Conservation (phyloP, 2,888 invertebrate species). For the Ichneumon xanthorius region DNA sequence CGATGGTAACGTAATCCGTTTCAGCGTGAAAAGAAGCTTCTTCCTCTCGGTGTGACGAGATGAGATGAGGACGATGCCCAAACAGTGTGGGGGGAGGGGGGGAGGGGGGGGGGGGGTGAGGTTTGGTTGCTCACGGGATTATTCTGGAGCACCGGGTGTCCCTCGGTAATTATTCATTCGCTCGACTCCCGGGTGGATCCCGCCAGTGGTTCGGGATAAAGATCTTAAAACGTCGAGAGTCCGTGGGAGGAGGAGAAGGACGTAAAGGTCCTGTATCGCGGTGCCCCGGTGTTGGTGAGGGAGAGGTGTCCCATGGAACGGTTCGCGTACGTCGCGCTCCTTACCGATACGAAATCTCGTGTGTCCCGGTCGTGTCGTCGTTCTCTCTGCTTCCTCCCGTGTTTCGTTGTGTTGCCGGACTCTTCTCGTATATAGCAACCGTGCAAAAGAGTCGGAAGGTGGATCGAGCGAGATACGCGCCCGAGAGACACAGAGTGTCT, state of each 20-base stretch:
- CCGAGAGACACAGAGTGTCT: conserved; percentile 51
- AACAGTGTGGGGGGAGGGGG: neutral
- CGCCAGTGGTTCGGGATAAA: conserved; percentile 71
- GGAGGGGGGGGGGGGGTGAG: neutral
- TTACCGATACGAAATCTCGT: conserved; percentile 80
- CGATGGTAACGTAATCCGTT: conserved; percentile 2
- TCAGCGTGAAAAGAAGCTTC: conserved; percentile 6
- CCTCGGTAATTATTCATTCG: conserved; percentile 82
- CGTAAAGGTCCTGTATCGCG: conserved; percentile 31
- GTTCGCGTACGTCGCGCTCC: conserved; percentile 65
- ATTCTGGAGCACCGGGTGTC: conserved; percentile 71
- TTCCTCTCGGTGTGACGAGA: conserved; percentile 54
- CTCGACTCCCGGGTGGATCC: conserved; percentile 75
- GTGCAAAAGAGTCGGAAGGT: conserved; percentile 50
- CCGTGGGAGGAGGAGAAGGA: conserved; percentile 73
- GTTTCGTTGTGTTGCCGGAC: conserved; percentile 18
- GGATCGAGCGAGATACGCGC: conserved; percentile 66
- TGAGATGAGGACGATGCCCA: conserved; percentile 58
- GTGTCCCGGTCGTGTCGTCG: conserved; percentile 71
- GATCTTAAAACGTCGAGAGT: conserved; percentile 78
- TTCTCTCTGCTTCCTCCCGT: conserved; percentile 48
- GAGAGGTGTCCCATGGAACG: conserved; percentile 71
- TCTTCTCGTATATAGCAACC: conserved; percentile 42
- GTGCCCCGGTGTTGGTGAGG: conserved; percentile 27
- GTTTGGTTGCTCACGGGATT: conserved; percentile 20